phyloP scores from a whole-genome alignment of 1,140 invertebrate genomes.

The Pseudachorutes palmiensis region DNA sequence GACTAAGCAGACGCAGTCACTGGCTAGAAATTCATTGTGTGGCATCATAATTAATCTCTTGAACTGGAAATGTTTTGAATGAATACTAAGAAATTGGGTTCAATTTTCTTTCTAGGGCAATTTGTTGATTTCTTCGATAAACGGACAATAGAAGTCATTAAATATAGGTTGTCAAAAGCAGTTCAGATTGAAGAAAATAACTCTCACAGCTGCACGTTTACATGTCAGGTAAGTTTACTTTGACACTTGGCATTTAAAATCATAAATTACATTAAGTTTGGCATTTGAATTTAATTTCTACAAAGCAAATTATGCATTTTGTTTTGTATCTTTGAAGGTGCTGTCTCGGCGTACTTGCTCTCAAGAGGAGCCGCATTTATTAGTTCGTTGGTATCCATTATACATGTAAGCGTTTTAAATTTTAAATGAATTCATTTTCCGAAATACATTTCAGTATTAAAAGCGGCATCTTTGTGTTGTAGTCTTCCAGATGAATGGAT shows the following conservation, averaged over 20 bases:
- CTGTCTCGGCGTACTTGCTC: slow-evolving; percentile 54
- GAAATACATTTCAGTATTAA: no score
- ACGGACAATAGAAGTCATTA: slow-evolving; percentile 36
- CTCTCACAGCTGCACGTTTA: slow-evolving; percentile 32
- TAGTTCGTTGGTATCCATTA: slow-evolving; percentile 59
- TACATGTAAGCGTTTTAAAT: slow-evolving; percentile 57
- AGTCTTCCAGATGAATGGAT: slow-evolving; percentile 58
- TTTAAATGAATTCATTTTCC: not conserved
- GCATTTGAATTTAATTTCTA: no score
- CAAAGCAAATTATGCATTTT: not conserved
- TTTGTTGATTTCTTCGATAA: slow-evolving; percentile 35
- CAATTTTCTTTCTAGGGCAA: slow-evolving; percentile 25
- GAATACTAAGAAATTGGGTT: not conserved
- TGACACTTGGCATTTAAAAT: not conserved
- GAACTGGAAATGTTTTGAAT: not conserved
- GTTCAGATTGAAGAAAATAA: slow-evolving; percentile 15
- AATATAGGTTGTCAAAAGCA: slow-evolving; percentile 27
- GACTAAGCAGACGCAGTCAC: not conserved
- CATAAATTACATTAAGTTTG: no score
- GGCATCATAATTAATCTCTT: not conserved
- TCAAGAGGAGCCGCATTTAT: slow-evolving; percentile 52
- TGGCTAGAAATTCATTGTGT: not conserved
- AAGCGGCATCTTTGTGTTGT: no score
- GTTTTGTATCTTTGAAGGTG: slow-evolving; percentile 43
- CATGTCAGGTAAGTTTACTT: slow-evolving; percentile 25